These are phyloP conservation scores for Pipistrellus kuhlii DNA, from an alignment of 2,797 vertebrate genomes.

Conservation along the genomic window DNA sequence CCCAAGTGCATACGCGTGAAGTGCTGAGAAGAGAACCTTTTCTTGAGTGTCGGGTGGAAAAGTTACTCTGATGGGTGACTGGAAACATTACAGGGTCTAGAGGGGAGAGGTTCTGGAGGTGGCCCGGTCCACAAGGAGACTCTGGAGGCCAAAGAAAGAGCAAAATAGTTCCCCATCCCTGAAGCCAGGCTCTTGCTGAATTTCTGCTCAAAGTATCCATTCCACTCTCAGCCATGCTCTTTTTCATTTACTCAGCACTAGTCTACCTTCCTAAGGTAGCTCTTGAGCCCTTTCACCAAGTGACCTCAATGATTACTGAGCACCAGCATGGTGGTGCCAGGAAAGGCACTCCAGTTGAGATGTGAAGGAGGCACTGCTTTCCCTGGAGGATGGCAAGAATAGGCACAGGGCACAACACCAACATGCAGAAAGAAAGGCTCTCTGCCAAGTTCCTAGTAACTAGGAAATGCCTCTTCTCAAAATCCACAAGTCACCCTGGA, in stretches of 20 bases:
- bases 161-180: background rate
- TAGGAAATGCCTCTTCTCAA: background rate
- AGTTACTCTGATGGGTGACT: background rate
- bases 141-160: background rate
- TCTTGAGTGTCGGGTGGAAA: too few relatives aligned
- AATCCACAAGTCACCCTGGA: background rate
- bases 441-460: background rate
- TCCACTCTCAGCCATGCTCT: background rate
- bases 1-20: background rate
- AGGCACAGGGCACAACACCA: background rate
- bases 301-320: background rate
- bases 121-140: background rate
- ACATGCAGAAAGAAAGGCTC: background rate
- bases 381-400: rapidly evolving
- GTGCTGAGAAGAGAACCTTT: background rate
- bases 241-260: background rate
- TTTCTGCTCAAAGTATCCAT: background rate
- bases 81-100: background rate
- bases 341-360: background rate
- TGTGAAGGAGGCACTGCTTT: rapidly evolving
- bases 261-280: background rate
- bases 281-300: background rate
- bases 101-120: background rate
- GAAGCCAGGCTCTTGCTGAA: background rate
- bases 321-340: rapidly evolving